phyloP scores from a whole-genome alignment of 2,797 vertebrate species.

The Pseudochirops corinnae region DNA sequence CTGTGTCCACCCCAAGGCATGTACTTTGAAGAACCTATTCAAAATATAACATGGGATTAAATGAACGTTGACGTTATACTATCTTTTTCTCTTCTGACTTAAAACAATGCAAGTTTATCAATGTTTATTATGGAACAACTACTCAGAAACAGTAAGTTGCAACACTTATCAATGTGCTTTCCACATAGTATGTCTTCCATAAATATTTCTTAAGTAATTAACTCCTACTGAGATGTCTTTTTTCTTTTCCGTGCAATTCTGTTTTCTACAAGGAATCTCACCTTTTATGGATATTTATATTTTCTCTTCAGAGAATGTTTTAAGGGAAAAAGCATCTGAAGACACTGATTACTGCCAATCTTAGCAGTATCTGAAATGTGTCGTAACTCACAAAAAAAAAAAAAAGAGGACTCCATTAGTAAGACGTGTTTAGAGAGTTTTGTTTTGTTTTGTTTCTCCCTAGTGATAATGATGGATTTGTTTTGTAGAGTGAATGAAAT shows the following conservation, averaged over 20 bases:
- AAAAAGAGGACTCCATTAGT: background rate
- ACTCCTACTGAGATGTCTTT: conserved; percentile 8
- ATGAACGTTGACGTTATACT: background rate
- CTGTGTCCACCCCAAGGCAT: background rate
- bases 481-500: background rate
- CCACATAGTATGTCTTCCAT: background rate
- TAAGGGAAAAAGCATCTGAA: background rate
- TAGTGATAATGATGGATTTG: background rate
- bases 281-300: background rate
- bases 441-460: background rate
- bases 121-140: conserved; percentile 16
- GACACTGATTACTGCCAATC: background rate
- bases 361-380: background rate
- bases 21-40: conserved; percentile 15
- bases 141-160: background rate
- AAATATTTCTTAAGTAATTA: conserved; percentile 8
- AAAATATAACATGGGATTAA: background rate
- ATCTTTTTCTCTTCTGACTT: conserved; percentile 44
- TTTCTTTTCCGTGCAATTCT: conserved; percentile 13
- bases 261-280: conserved; percentile 38
- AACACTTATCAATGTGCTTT: background rate
- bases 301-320: background rate
- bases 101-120: conserved; percentile 40
- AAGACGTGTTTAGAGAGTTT: background rate
- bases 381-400: background rate